Conservation (phyloP, 2,113 vertebrate species). For the Brachyhypopomus occidentalis region DNA sequence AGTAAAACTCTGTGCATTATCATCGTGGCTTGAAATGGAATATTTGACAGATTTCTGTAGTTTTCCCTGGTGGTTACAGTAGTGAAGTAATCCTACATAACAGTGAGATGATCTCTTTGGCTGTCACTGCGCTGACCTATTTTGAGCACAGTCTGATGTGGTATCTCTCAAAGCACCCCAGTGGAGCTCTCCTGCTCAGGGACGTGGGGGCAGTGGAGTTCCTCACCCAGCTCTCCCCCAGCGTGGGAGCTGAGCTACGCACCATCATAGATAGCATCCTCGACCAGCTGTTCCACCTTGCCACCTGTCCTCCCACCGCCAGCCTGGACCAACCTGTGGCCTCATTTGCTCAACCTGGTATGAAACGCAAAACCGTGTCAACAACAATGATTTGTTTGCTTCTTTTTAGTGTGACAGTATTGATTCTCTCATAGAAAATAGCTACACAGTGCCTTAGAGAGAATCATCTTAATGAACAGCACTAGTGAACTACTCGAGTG, state of each 20-base stretch:
- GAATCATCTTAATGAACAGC: neutral
- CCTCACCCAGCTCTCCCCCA: conserved; percentile 86
- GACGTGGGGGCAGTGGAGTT: conserved; percentile 92
- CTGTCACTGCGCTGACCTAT: neutral
- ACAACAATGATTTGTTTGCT: no score
- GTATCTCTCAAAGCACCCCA: conserved; percentile 76
- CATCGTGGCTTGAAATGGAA: no score
- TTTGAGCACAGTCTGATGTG: conserved; percentile 39
- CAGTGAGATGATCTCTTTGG: neutral
- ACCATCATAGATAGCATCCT: conserved; percentile 85
- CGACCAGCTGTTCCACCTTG: conserved; percentile 90
- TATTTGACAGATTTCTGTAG: no score
- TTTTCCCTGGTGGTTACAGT: no score
- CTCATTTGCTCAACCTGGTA: conserved; percentile 70
- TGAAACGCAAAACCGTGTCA: neutral
- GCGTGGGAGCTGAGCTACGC: conserved; percentile 82
- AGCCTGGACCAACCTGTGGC: conserved; percentile 60
- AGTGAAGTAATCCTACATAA: no score
- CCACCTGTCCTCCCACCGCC: conserved; percentile 64
- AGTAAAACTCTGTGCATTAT: no score
- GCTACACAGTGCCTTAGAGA: neutral
- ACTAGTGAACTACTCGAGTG: conserved; percentile 10
- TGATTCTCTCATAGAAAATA: neutral
- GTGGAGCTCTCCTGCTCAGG: conserved; percentile 83
- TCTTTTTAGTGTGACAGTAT: neutral